Conservation (phyloP, 2,888 invertebrate species). For the Pseudococcus jackbeardsleyi region DNA sequence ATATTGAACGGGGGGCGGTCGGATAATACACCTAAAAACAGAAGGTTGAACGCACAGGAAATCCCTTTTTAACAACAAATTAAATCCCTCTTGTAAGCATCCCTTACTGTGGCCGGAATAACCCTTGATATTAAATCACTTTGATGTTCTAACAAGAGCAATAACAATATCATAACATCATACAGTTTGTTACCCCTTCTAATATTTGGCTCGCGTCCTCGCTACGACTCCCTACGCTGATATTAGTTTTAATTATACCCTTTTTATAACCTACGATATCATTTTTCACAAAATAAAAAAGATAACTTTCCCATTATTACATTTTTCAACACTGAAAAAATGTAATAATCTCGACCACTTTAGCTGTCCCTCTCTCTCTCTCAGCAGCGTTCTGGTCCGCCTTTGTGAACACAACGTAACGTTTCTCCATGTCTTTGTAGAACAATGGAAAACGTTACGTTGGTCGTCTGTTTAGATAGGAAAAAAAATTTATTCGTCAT, state of each 20-base stretch:
- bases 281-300: slow-evolving; percentile 63
- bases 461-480: neutral
- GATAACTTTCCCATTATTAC: slow-evolving; percentile 62
- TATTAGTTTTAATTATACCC: slow-evolving; percentile 65
- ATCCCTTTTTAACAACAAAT: slow-evolving; percentile 64
- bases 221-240: slow-evolving; percentile 41
- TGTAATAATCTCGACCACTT: slow-evolving; percentile 65
- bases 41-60: slow-evolving; percentile 60
- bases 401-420: neutral
- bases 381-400: neutral
- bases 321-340: slow-evolving; percentile 64
- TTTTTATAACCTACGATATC: slow-evolving; percentile 65
- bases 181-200: slow-evolving; percentile 57
- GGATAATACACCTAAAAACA: slow-evolving; percentile 63
- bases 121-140: slow-evolving; percentile 65
- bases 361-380: slow-evolving; percentile 3
- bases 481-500: slow-evolving; percentile 49
- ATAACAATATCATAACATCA: slow-evolving; percentile 66
- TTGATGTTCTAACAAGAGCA: slow-evolving; percentile 64
- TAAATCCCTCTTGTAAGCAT: slow-evolving; percentile 59
- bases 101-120: slow-evolving; percentile 64
- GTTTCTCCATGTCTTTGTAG: slow-evolving; percentile 57
- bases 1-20: slow-evolving; percentile 29
- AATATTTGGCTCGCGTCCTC: slow-evolving; percentile 54
- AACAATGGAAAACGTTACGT: slow-evolving; percentile 54